Evolutionary conservation across 2,888 invertebrate genomes (phyloP).

Genomic region (Eupithecia dodoneata): DNA sequence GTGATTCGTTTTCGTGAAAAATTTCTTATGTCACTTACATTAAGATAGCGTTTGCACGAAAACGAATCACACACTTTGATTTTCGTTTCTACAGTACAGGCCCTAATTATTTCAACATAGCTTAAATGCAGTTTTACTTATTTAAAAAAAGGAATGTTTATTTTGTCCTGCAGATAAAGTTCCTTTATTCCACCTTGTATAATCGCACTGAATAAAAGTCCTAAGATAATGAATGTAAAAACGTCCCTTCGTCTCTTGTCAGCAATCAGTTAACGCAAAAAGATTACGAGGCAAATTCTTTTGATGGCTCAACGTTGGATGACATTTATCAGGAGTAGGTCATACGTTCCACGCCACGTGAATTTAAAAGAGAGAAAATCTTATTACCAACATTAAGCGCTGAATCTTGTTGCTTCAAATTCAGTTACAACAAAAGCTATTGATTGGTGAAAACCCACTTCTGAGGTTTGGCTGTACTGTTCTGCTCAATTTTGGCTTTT

Average conservation of each 20-base stretch:
- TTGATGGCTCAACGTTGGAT: constrained; percentile 48
- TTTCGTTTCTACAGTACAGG: no score
- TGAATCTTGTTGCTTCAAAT: neutral
- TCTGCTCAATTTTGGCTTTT: neutral
- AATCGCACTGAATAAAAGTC: neutral
- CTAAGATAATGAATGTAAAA: constrained; percentile 6
- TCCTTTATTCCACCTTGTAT: neutral
- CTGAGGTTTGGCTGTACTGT: neutral
- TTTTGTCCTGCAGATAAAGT: neutral
- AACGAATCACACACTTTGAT: no score
- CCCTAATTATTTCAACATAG: no score
- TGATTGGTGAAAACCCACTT: neutral
- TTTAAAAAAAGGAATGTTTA: no score
- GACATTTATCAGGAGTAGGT: constrained; percentile 33
- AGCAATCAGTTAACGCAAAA: constrained; percentile 49
- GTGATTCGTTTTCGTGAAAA: no score
- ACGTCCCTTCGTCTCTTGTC: constrained; percentile 39
- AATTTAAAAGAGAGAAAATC: constrained; percentile 44
- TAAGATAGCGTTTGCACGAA: no score
- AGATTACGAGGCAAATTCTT: constrained; percentile 47
- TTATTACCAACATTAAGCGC: constrained; percentile 18
- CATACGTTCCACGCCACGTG: constrained; percentile 29
- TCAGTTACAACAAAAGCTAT: neutral
- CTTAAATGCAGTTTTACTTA: no score
- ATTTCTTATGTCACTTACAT: no score